These are phyloP conservation scores for Mesembrinibis cayennensis DNA, from an alignment of 2,113 vertebrate species.

Conservation along the genomic window DNA sequence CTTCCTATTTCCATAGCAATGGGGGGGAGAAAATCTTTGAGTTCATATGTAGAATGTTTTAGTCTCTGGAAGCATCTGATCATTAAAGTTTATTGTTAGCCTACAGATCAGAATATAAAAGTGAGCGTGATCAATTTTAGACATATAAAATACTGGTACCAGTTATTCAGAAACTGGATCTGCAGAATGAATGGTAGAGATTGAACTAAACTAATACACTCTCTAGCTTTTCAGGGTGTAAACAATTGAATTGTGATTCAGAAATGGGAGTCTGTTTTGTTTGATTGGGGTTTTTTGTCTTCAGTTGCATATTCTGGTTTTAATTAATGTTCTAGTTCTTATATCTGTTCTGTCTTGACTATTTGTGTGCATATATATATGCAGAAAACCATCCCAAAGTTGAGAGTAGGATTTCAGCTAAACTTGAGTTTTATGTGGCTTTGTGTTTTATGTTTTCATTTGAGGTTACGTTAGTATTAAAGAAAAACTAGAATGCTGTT, in stretches of 20 bases:
- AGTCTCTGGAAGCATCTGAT: background rate
- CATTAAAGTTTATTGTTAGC: background rate
- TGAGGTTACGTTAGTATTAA: background rate
- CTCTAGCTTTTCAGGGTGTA: background rate
- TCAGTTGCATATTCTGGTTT: background rate
- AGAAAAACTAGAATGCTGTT: background rate
- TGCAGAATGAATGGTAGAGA: background rate
- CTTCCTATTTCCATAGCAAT: background rate
- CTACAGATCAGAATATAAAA: background rate
- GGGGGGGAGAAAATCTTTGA: background rate
- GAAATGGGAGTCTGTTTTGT: background rate
- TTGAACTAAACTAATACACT: background rate
- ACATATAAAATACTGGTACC: accelerated
- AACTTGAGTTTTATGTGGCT: background rate
- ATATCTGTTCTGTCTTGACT: background rate
- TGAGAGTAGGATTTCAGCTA: background rate
- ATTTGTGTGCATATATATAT: background rate
- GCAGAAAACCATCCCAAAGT: background rate
- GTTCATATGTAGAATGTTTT: accelerated
- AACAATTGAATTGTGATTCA: background rate
- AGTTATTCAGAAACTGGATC: background rate
- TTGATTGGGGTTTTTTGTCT: background rate
- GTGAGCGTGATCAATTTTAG: background rate
- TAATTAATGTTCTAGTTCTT: background rate
- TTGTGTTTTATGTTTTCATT: background rate